A percentile compares a stretch with the other conserved stretches of the same genome.
Conservation (phyloP, 2,797 vertebrate genomes). For the Hozukius guyotensis region DNA sequence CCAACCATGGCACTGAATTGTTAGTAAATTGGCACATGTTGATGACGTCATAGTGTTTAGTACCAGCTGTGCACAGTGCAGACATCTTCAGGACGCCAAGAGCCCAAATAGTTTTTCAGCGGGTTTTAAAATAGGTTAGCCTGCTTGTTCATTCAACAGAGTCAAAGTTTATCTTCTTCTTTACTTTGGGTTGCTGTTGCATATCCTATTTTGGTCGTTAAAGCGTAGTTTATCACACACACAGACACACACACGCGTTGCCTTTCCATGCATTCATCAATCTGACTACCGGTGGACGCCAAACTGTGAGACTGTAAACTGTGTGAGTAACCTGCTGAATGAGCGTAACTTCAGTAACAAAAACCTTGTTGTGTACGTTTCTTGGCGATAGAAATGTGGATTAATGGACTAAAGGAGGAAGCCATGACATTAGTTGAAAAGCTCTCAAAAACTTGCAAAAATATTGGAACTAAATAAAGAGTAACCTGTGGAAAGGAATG, state of each 20-base stretch:
- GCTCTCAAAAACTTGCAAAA: too few species aligned
- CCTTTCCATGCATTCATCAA: not conserved
- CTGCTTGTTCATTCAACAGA: not conserved
- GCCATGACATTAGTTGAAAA: not conserved
- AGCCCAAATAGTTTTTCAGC: not conserved
- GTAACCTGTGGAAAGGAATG: too few species aligned
- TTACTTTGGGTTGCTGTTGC: not conserved
- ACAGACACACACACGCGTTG: not conserved
- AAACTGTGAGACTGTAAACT: not conserved
- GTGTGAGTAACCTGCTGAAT: not conserved
- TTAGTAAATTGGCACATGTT: not conserved
- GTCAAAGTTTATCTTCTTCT: not conserved
- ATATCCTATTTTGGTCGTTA: not conserved
- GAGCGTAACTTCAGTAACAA: not conserved
- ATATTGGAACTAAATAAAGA: too few species aligned
- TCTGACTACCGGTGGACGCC: not conserved
- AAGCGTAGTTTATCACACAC: not conserved
- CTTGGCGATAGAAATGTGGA: not conserved
- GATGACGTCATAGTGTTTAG: not conserved
- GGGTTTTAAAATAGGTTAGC: not conserved
- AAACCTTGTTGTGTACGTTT: not conserved
- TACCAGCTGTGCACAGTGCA: too few species aligned
- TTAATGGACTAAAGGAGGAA: not conserved
- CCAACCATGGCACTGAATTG: too few species aligned
- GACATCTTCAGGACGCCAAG: too few species aligned